phyloP scores from a whole-genome alignment of 2,113 vertebrate genomes.

The Epinephelus cyanopodus region DNA sequence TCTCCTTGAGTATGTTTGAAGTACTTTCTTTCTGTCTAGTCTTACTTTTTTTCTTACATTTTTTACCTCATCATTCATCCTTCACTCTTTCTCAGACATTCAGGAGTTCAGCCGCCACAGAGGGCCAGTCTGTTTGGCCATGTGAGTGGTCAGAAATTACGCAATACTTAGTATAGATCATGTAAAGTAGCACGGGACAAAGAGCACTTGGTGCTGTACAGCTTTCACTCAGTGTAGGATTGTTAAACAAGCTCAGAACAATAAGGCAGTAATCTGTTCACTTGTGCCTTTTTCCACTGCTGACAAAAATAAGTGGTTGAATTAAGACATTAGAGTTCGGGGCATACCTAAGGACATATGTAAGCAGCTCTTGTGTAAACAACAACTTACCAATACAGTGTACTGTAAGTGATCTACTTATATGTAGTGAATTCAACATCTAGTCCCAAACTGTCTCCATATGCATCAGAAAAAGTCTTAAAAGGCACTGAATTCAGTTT shows the following conservation, averaged over 20 bases:
- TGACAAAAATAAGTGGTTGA: not conserved
- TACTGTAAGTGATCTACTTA: too few species aligned
- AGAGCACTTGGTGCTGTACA: not conserved
- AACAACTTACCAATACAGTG: not conserved
- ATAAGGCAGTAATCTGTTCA: constrained; percentile 1
- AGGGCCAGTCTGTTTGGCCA: constrained; percentile 25
- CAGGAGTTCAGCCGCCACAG: constrained; percentile 22
- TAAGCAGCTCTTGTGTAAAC: not conserved
- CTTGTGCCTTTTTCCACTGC: not conserved
- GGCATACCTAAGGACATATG: not conserved
- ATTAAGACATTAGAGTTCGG: not conserved
- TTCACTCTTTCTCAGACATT: constrained; percentile 6
- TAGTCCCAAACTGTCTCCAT: too few species aligned
- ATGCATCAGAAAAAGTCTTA: not conserved
- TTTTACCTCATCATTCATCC: constrained; percentile 20
- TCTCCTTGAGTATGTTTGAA: constrained; percentile 29
- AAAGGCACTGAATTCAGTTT: not conserved
- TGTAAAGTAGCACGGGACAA: constrained; percentile 11
- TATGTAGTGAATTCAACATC: not conserved
- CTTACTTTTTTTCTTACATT: constrained; percentile 3
- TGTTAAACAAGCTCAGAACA: not conserved
- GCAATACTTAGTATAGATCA: constrained; percentile 7
- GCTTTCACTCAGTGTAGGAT: not conserved
- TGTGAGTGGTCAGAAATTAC: constrained; percentile 35
- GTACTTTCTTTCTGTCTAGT: constrained; percentile 40